Percentiles rank a stretch among this genome's conserved stretches.
phyloP scores from a whole-genome alignment of 2,888 invertebrate genomes.

The Stomorhina lunata region DNA sequence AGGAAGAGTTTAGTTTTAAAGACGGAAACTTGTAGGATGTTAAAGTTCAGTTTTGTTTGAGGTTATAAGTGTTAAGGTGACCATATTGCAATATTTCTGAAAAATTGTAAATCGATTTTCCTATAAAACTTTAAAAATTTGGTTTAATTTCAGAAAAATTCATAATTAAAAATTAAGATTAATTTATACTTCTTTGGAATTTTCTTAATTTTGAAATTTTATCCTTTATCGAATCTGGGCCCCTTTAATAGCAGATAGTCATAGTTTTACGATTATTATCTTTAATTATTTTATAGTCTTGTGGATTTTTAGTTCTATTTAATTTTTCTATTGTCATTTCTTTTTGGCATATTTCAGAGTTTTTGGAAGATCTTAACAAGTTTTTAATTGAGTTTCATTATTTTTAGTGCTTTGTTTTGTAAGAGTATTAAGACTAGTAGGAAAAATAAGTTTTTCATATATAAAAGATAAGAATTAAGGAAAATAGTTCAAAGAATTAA shows the following conservation, averaged over 20 bases:
- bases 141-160: too few species aligned
- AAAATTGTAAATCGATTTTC: too few species aligned
- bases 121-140: too few species aligned
- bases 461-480: too few species aligned
- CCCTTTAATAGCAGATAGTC: not conserved
- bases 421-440: not conserved
- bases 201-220: not conserved
- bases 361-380: conserved; percentile 6
- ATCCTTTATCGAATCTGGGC: not conserved
- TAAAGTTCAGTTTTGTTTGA: too few species aligned
- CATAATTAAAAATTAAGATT: too few species aligned
- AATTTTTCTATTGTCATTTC: not conserved
- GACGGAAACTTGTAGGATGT: too few species aligned
- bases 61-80: too few species aligned
- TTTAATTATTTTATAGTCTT: conserved; percentile 30
- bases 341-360: not conserved
- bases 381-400: conserved; percentile 48
- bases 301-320: conserved; percentile 18
- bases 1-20: too few species aligned
- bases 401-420: not conserved
- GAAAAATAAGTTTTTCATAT: not conserved
- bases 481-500: too few species aligned
- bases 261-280: conserved; percentile 19
- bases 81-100: too few species aligned
- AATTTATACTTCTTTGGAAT: too few species aligned